Evolutionary conservation across 2,113 vertebrate genomes (phyloP).

Genomic region (Illadopsis cleaveri): DNA sequence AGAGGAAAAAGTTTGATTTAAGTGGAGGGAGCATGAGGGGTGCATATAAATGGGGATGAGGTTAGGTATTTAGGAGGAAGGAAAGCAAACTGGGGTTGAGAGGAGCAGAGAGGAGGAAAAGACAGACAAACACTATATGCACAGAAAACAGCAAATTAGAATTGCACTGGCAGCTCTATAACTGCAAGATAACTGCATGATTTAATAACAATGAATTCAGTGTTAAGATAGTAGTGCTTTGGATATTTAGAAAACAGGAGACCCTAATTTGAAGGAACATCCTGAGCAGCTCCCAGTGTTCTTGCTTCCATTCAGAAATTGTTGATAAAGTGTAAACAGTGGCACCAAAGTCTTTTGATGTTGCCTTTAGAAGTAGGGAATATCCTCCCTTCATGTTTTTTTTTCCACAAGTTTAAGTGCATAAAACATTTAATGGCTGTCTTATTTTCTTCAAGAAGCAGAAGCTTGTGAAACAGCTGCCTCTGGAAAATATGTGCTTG

Average conservation of each 20-base stretch:
- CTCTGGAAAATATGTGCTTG: conserved; percentile 90
- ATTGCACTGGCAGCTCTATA: not conserved
- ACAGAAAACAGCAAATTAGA: not conserved
- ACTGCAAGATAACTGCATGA: not conserved
- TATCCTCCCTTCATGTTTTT: not conserved
- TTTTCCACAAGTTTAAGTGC: not conserved
- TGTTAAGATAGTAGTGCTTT: not conserved
- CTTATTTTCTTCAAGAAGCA: conserved; percentile 88
- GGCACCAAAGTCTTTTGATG: not conserved
- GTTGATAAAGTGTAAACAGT: not conserved
- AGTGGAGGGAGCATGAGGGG: not conserved
- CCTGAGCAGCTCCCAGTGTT: not conserved
- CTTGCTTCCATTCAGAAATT: not conserved
- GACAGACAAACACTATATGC: not conserved
- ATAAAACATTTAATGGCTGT: not conserved
- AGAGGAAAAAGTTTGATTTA: not conserved
- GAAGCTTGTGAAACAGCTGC: conserved; percentile 93
- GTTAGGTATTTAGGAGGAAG: not conserved
- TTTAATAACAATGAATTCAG: not conserved
- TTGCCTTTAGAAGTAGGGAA: not conserved
- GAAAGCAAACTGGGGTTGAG: not conserved
- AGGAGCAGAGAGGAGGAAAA: not conserved
- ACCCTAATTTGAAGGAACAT: not conserved
- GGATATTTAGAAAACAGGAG: not conserved
- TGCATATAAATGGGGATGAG: not conserved